phyloP scores from a whole-genome alignment of 2,888 invertebrate genomes.

The Abscondita cerata region DNA sequence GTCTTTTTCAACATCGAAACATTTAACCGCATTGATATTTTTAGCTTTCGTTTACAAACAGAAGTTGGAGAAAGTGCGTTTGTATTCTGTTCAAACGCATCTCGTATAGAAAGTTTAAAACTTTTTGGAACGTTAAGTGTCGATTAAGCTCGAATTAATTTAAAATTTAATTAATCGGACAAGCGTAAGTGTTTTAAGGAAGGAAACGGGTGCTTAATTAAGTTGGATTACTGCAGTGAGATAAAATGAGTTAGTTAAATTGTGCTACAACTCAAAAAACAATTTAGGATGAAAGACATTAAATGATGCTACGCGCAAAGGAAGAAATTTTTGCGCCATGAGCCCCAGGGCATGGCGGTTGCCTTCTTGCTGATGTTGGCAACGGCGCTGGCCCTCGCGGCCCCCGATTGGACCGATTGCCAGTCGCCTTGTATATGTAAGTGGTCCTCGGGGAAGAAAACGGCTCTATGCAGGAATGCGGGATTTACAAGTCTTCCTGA shows the following conservation, averaged over 20 bases:
- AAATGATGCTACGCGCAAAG: conserved; percentile 39
- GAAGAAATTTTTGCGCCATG: conserved; percentile 48
- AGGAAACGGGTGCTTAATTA: conserved; percentile 6
- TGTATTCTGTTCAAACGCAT: background rate
- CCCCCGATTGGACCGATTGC: conserved; percentile 88
- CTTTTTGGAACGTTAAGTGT: no score
- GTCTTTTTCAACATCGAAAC: conserved; percentile 32
- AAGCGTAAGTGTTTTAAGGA: conserved; percentile 6
- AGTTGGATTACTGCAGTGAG: conserved; percentile 11
- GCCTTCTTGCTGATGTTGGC: conserved; percentile 54
- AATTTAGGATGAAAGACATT: conserved; percentile 21
- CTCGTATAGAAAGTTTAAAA: no score
- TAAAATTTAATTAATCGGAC: conserved; percentile 13
- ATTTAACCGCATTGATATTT: conserved; percentile 39
- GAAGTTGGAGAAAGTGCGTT: background rate
- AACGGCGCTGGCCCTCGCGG: conserved; percentile 60
- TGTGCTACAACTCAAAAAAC: conserved; percentile 3
- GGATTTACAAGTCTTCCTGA: conserved; percentile 80
- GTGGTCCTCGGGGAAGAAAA: conserved; percentile 92
- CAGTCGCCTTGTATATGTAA: conserved; percentile 87
- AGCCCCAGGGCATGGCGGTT: conserved; percentile 54
- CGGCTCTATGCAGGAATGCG: conserved; percentile 83
- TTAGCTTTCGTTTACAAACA: conserved; percentile 32
- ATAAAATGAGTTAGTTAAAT: conserved; percentile 18
- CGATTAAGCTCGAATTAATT: conserved; percentile 3